phyloP scores from a whole-genome alignment of 1,140 invertebrate genomes.

The Ceratina australensis region DNA sequence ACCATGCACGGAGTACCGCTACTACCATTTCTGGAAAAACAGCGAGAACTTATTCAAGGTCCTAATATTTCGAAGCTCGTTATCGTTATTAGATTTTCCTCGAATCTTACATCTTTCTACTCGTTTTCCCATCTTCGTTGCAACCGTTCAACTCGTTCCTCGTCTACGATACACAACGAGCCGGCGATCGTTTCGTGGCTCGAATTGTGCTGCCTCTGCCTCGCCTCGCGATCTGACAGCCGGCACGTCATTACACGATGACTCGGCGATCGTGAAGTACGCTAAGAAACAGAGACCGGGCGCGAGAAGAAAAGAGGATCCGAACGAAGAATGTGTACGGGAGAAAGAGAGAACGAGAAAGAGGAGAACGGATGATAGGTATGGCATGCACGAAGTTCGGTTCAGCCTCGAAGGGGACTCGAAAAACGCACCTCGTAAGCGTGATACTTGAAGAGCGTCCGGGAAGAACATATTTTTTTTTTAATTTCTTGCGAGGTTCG shows the following conservation, averaged over 20 bases:
- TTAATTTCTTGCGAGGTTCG: not conserved
- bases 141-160: constrained; percentile 35
- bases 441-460: constrained; percentile 11
- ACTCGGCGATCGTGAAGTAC: constrained; percentile 69
- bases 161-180: constrained; percentile 50
- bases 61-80: too few relatives aligned
- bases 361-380: constrained; percentile 42
- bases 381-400: constrained; percentile 43
- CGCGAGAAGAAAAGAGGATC: constrained; percentile 46
- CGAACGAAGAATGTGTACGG: not conserved
- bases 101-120: not conserved
- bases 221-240: constrained; percentile 70
- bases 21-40: too few relatives aligned
- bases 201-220: constrained; percentile 53
- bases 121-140: not conserved
- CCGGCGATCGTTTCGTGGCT: constrained; percentile 60
- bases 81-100: not conserved
- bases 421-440: constrained; percentile 31
- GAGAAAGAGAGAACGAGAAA: constrained; percentile 1
- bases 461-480: constrained; percentile 9
- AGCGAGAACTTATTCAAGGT: too few relatives aligned
- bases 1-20: too few relatives aligned
- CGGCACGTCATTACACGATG: constrained; percentile 79
- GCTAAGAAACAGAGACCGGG: constrained; percentile 53
- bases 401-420: constrained; percentile 27